Conservation (phyloP, 2,888 invertebrate genomes). For the Epinotia ramella region DNA sequence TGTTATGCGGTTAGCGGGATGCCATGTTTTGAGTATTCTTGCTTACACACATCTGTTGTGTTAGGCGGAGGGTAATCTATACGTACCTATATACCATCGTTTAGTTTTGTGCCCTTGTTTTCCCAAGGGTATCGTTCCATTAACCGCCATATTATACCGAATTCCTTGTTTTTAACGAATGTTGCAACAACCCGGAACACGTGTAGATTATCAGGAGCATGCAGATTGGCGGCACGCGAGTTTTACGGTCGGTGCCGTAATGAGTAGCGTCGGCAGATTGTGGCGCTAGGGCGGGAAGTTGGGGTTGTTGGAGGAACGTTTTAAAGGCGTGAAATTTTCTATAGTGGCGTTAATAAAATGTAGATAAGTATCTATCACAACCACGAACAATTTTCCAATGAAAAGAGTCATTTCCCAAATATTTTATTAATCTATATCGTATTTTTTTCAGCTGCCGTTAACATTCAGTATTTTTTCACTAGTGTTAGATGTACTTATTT, state of each 20-base stretch:
- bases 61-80: too few relatives aligned
- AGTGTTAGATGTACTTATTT: too few relatives aligned
- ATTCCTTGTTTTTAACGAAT: background rate
- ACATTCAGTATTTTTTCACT: too few relatives aligned
- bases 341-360: background rate
- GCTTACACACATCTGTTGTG: too few relatives aligned
- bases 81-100: too few relatives aligned
- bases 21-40: background rate
- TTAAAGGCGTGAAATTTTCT: background rate
- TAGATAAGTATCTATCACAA: too few relatives aligned
- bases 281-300: background rate
- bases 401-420: too few relatives aligned
- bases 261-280: slow-evolving; percentile 23
- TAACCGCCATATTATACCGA: background rate
- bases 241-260: background rate
- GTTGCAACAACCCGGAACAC: slow-evolving; percentile 11
- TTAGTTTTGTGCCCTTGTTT: background rate
- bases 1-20: background rate
- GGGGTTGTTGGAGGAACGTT: background rate
- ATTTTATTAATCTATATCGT: too few relatives aligned
- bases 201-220: slow-evolving; percentile 18
- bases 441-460: too few relatives aligned
- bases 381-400: too few relatives aligned
- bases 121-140: background rate
- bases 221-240: slow-evolving; percentile 21